Base-by-base conservation (phyloP, 2,888 invertebrate genomes). In the Phortica magna region DNA sequence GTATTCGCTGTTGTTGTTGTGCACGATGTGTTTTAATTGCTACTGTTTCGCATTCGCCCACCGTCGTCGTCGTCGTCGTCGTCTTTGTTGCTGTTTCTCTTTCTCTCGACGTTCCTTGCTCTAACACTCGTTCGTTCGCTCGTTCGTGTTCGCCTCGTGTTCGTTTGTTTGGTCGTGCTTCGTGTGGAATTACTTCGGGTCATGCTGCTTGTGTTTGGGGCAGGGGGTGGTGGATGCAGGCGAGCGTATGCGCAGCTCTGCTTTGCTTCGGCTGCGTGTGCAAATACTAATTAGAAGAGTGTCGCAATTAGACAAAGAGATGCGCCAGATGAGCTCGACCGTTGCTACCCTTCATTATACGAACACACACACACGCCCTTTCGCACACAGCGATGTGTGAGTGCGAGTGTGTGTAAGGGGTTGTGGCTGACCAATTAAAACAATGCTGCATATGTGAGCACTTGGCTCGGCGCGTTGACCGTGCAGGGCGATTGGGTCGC, bases 341-440 rank as follows among this genome's bases (percentile, higher is more conserved):
- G 5, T 41, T 67, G 43, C 17, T 67, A 42, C 68, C 19, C 48
- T 68, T 61, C 10, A 19, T 14, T 65, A 72, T 72, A 22, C 22
- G 2, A 12, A 70, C n/a, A 43, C 19, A 70, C 70, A 42, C 70
- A 48, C 48, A 12, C 42, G 19, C 48, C n/a, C n/a, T n/a, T n/a
- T n/a, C n/a, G 14, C 19, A 70, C 42, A 42, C 19, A 55, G 31
- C 14, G 55, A 55, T 22, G 53, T 57, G 55, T 22, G 7, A 17
- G 53, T 73, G 61, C 12, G 43, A 19, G 73, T 55, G 22, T 65
- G 55, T n/a, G 42, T 43, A 70, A 39, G 75, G 68, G 59, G 55
- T 55, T 48, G 59, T 57, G 64, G 70, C 39, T 48, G 71, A 72
- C 83, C 83, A 83, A 82, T 82, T 83, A 79, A 80, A 83, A 78